These are phyloP conservation scores for Acleris sparsana DNA, from an alignment of 2,888 invertebrate species.

Conservation along the genomic window DNA sequence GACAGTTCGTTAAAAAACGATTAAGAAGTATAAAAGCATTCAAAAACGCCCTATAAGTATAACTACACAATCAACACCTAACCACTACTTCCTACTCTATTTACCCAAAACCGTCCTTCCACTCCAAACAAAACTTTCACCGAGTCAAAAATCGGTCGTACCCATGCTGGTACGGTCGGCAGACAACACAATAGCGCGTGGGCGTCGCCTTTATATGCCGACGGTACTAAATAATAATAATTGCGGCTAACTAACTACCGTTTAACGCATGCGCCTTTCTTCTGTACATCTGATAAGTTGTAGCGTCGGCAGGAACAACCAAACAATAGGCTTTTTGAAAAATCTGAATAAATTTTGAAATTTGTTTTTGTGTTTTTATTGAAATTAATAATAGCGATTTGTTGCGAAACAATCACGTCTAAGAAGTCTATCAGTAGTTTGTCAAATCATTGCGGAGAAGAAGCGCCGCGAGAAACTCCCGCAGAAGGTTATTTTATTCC, in stretches of 20 bases:
- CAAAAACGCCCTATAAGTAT: too few species aligned
- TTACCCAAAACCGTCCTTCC: constrained; percentile 4
- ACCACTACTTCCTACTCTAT: too few species aligned
- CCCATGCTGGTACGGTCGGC: constrained; percentile 17
- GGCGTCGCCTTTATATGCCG: constrained; percentile 71
- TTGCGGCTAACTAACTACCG: constrained; percentile 80
- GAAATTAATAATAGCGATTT: too few species aligned
- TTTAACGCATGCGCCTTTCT: constrained; percentile 77
- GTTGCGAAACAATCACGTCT: too few species aligned
- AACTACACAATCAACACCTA: too few species aligned
- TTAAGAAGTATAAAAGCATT: too few species aligned
- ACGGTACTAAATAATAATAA: constrained; percentile 80
- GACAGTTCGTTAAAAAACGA: too few species aligned
- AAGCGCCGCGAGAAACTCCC: too few species aligned
- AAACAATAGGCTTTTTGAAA: constrained; percentile 4
- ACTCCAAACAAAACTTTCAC: constrained; percentile 29
- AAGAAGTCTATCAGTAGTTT: too few species aligned
- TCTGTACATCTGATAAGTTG: constrained; percentile 74
- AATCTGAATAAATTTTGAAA: background rate
- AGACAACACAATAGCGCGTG: constrained; percentile 52
- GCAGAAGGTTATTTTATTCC: too few species aligned
- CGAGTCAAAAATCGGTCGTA: constrained; percentile 26
- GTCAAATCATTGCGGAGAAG: too few species aligned
- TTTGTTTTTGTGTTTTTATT: background rate
- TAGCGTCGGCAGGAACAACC: constrained; percentile 47